phyloP scores from a whole-genome alignment of 2,113 vertebrate genomes.

The Calcarius ornatus region DNA sequence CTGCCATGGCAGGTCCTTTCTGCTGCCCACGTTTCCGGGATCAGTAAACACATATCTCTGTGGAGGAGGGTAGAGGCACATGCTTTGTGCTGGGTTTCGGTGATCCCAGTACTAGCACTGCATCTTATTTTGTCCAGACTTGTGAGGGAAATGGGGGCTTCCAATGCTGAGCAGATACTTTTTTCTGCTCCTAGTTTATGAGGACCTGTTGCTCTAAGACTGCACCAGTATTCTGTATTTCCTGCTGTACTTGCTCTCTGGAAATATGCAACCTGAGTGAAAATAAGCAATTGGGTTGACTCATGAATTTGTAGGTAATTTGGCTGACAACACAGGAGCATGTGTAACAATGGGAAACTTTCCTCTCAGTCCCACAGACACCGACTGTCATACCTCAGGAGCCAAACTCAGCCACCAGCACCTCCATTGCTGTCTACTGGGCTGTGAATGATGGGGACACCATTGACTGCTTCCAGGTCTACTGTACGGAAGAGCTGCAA shows the following conservation, averaged over 20 bases:
- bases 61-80: not conserved
- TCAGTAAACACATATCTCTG: not conserved
- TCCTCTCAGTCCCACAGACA: constrained; percentile 83
- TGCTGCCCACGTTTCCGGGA: not conserved
- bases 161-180: not conserved
- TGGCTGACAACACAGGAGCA: not conserved
- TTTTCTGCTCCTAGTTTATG: not conserved
- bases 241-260: not conserved
- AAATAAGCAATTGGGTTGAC: not conserved
- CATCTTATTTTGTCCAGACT: not conserved
- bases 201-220: not conserved
- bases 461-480: constrained; percentile 95
- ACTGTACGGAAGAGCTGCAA: constrained; percentile 91
- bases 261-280: not conserved
- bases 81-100: accelerated
- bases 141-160: not conserved
- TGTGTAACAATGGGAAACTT: not conserved
- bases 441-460: constrained; percentile 83
- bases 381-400: constrained; percentile 87
- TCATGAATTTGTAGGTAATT: not conserved
- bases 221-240: not conserved
- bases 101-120: not conserved
- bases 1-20: not conserved
- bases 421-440: constrained; percentile 92
- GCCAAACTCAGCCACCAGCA: constrained; percentile 86